A percentile compares a stretch with the other conserved stretches of the same genome.
phyloP scores from a whole-genome alignment of 1,140 invertebrate species.

The Carposina sasakii region DNA sequence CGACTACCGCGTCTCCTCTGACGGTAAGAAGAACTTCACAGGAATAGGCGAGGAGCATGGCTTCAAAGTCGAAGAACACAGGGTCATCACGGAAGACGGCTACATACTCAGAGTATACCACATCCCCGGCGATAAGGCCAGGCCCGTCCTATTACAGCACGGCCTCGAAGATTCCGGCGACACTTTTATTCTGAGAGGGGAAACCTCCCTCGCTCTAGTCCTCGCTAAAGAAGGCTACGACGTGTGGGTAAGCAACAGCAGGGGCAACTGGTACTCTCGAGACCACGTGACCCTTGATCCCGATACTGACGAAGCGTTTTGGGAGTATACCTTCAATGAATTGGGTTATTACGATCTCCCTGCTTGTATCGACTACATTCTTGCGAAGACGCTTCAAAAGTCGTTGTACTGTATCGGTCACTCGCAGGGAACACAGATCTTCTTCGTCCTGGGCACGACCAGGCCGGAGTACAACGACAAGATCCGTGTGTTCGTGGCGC shows the following conservation, averaged over 20 bases:
- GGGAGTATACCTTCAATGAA: neutral
- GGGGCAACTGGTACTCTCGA: neutral
- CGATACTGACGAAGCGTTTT: neutral
- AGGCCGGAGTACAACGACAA: neutral
- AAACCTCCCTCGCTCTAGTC: neutral
- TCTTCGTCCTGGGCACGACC: neutral
- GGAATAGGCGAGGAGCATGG: neutral
- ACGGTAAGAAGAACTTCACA: neutral
- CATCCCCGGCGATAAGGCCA: neutral
- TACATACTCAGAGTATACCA: neutral
- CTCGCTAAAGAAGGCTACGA: neutral
- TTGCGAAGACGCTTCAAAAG: neutral
- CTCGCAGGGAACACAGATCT: neutral
- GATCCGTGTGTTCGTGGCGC: neutral
- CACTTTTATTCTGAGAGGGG: neutral
- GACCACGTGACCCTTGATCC: neutral
- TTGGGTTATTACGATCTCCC: neutral
- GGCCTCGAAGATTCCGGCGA: neutral
- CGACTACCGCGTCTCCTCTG: too few species aligned
- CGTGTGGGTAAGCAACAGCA: neutral
- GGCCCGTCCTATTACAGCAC: neutral
- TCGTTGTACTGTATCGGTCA: neutral
- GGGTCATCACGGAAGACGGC: neutral
- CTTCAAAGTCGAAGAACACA: neutral
- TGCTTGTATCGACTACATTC: neutral